Conservation (phyloP, 2,113 vertebrate species). For the Archocentrus centrarchus region DNA sequence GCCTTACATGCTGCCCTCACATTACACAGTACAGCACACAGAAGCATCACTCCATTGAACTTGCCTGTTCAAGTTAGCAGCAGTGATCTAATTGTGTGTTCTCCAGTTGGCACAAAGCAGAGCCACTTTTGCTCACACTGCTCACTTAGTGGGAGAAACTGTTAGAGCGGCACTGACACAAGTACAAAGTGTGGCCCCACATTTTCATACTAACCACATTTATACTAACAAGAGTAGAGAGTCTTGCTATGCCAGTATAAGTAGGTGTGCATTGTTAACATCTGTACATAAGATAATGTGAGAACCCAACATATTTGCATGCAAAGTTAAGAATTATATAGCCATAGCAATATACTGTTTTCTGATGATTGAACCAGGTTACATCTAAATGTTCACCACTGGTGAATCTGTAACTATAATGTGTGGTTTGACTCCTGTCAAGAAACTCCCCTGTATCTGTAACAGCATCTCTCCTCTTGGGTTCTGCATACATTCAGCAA, state of each 20-base stretch:
- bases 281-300: neutral
- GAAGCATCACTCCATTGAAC: constrained; percentile 46
- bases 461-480: neutral
- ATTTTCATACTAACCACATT: neutral
- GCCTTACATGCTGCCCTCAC: constrained; percentile 49
- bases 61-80: constrained; percentile 55
- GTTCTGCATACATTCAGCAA: neutral
- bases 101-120: constrained; percentile 23
- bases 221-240: neutral
- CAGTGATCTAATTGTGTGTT: constrained; percentile 36
- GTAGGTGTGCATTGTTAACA: neutral
- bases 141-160: constrained; percentile 35
- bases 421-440: neutral
- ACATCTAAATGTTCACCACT: neutral
- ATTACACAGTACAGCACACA: constrained; percentile 50
- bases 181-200: neutral
- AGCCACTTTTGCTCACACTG: constrained; percentile 33
- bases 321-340: neutral
- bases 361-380: neutral
- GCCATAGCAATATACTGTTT: neutral
- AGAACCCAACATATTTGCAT: neutral
- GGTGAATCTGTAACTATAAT: neutral
- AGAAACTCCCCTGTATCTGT: neutral
- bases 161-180: constrained; percentile 21
- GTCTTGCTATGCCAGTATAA: neutral